These are phyloP conservation scores for Oophaga sylvatica DNA, from an alignment of 2,797 vertebrate species.

Conservation along the genomic window DNA sequence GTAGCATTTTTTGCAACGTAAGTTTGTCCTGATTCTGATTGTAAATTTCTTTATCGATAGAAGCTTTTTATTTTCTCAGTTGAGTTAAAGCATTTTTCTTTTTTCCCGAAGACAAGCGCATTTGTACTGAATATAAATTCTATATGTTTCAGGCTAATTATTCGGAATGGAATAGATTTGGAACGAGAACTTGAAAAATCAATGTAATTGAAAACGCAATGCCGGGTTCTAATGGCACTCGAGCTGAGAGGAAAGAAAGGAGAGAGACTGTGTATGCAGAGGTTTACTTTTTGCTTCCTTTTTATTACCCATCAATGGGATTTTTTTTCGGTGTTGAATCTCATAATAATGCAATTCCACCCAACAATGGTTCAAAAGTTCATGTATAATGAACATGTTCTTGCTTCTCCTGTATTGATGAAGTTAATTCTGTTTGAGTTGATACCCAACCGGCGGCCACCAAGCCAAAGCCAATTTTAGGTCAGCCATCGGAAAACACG, in stretches of 20 bases:
- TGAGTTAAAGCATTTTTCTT: constrained; percentile 9
- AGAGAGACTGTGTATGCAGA: neutral
- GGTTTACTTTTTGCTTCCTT: constrained; percentile 1
- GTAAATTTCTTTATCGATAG: constrained; percentile 25
- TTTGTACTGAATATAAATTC: constrained; percentile 55
- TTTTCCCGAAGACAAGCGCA: constrained; percentile 3
- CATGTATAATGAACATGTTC: constrained; percentile 37
- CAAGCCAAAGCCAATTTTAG: constrained; percentile 23
- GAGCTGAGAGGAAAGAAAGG: neutral
- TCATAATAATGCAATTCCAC: constrained; percentile 47
- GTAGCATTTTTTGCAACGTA: neutral
- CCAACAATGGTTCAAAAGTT: constrained; percentile 50
- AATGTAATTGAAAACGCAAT: constrained; percentile 60
- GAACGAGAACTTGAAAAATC: constrained; percentile 51
- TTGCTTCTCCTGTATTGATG: constrained; percentile 23
- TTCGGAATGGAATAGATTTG: constrained; percentile 49
- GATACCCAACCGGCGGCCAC: constrained; percentile 33
- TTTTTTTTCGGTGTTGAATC: neutral
- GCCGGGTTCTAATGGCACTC: constrained; percentile 9
- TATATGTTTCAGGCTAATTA: constrained; percentile 59
- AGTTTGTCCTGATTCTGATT: neutral
- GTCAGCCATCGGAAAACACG: constrained; percentile 26
- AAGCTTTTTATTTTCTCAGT: neutral
- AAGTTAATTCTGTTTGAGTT: constrained; percentile 48
- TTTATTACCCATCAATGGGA: constrained; percentile 20